Evolutionary conservation across 2,888 invertebrate genomes (phyloP).

Genomic region (Phengaris arion): DNA sequence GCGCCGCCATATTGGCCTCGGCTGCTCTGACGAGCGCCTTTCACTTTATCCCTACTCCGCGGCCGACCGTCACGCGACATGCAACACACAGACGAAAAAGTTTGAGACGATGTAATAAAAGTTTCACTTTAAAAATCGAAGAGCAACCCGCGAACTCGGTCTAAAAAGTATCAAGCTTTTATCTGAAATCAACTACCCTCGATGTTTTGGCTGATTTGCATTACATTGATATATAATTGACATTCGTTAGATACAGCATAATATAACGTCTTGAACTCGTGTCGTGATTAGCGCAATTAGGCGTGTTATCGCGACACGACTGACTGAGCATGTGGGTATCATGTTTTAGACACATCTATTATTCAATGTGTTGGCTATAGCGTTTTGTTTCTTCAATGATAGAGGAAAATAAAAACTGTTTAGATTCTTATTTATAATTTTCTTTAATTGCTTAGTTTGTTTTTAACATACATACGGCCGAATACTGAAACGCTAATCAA

Average conservation of each 20-base stretch:
- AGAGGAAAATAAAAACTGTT: not conserved
- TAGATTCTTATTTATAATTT: constrained; percentile 9
- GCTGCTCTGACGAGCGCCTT: too few species aligned
- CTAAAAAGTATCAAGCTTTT: not conserved
- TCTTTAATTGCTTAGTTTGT: too few species aligned
- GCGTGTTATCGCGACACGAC: constrained; percentile 47
- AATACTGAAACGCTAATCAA: too few species aligned
- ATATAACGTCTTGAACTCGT: constrained; percentile 29
- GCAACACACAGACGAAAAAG: too few species aligned
- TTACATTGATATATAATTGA: constrained; percentile 10
- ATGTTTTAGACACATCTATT: constrained; percentile 20
- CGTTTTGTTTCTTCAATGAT: not conserved
- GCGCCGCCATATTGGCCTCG: too few species aligned
- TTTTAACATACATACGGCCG: too few species aligned
- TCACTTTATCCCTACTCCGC: too few species aligned
- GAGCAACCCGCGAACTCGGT: too few species aligned
- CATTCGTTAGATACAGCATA: constrained; percentile 6
- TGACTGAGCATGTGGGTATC: constrained; percentile 42
- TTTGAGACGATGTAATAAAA: too few species aligned
- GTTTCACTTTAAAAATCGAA: too few species aligned
- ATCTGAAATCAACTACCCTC: not conserved
- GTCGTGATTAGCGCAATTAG: constrained; percentile 46
- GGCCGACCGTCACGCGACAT: too few species aligned
- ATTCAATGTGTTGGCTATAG: not conserved
- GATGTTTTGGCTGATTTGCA: not conserved